Percentiles rank a stretch among this genome's conserved stretches.
These are phyloP conservation scores for Apteryx owenii DNA, from an alignment of 2,113 vertebrate genomes.

Conservation along the genomic window DNA sequence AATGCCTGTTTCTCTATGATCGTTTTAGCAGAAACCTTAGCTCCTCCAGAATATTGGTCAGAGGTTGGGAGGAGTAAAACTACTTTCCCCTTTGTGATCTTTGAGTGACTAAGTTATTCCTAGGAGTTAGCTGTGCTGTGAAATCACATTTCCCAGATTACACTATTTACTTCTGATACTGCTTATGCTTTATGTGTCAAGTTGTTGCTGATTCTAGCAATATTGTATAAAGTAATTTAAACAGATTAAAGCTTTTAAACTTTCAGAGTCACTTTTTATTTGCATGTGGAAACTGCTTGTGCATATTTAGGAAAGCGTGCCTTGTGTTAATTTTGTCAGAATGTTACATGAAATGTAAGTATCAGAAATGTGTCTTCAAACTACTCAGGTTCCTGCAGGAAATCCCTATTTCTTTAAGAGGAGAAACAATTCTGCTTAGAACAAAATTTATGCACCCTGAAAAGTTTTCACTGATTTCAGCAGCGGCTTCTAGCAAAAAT, in stretches of 20 bases:
- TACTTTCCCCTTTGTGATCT: neutral
- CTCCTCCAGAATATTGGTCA: constrained; percentile 36
- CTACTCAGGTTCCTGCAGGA: neutral
- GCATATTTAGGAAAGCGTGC: neutral
- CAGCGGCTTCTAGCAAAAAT: neutral
- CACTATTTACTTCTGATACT: neutral
- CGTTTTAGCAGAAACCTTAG: neutral
- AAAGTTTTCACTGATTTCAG: neutral
- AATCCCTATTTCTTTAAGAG: neutral
- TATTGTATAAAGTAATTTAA: neutral
- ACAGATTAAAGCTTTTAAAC: neutral
- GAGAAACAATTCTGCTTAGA: neutral
- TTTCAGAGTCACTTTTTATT: neutral
- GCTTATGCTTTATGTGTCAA: neutral
- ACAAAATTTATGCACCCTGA: neutral
- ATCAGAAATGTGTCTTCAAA: neutral
- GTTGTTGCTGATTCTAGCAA: neutral
- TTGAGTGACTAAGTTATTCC: constrained; percentile 48
- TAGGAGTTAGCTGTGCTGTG: neutral
- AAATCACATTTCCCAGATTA: constrained; percentile 30
- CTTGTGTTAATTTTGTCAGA: neutral
- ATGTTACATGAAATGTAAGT: neutral
- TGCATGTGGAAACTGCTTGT: neutral
- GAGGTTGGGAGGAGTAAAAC: neutral
- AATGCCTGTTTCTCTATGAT: constrained; percentile 7